phyloP scores from a whole-genome alignment of 2,113 vertebrate species.

The Lasiurus borealis region DNA sequence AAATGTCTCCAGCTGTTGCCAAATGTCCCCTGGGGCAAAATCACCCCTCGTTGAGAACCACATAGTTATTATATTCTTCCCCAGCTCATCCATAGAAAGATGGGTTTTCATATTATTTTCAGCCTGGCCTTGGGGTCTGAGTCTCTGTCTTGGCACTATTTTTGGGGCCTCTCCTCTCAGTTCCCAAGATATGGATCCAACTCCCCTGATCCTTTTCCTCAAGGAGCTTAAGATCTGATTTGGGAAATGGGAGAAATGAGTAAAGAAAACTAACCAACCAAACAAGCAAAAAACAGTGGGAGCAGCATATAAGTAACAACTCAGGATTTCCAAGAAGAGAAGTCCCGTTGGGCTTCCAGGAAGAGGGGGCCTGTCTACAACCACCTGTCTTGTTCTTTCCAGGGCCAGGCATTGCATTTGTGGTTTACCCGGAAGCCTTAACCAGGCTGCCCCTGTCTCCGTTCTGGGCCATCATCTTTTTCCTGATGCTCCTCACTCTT shows the following conservation, averaged over 20 bases:
- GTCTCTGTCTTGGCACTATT: background rate
- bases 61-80: background rate
- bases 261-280: background rate
- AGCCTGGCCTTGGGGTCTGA: background rate
- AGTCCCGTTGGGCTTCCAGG: background rate
- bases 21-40: background rate
- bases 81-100: too few relatives aligned
- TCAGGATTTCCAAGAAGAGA: background rate
- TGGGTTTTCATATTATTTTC: background rate
- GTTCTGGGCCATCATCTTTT: slow-evolving; percentile 99
- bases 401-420: slow-evolving; percentile 99
- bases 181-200: background rate
- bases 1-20: background rate
- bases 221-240: background rate
- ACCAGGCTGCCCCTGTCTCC: slow-evolving; percentile 97
- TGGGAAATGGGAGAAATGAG: background rate
- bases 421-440: slow-evolving; percentile 98
- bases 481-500: slow-evolving; percentile 98
- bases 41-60: background rate
- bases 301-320: too few relatives aligned
- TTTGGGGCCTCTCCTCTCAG: background rate
- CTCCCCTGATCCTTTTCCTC: background rate
- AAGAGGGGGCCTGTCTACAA: background rate
- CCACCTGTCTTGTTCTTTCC: slow-evolving; percentile 61
- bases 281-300: background rate